phyloP scores from a whole-genome alignment of 2,888 invertebrate genomes.

The Diplolepis rosae region DNA sequence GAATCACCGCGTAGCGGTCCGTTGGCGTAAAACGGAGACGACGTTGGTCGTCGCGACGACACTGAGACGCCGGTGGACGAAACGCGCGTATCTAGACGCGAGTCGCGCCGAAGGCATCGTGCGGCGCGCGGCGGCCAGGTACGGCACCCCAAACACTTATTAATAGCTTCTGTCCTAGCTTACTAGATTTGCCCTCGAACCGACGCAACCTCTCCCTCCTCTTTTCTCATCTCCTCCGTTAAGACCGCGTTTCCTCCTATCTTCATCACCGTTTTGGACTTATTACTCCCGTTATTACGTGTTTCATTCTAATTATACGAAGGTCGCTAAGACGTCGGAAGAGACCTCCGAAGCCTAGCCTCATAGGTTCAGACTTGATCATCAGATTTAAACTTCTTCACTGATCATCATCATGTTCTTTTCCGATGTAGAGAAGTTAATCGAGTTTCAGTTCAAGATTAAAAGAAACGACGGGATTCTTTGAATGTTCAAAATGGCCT shows the following conservation, averaged over 20 bases:
- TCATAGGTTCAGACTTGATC: neutral
- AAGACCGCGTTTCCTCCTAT: slow-evolving; percentile 20
- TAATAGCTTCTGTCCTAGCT: slow-evolving; percentile 72
- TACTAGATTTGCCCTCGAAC: slow-evolving; percentile 70
- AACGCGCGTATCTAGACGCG: slow-evolving; percentile 65
- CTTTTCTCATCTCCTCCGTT: slow-evolving; percentile 15
- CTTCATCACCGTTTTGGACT: slow-evolving; percentile 28
- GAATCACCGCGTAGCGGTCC: slow-evolving; percentile 42
- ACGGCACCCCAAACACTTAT: slow-evolving; percentile 73
- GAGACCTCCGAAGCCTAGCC: neutral
- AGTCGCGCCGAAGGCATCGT: slow-evolving; percentile 57
- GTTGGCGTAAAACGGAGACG: slow-evolving; percentile 52
- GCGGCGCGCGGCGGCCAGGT: slow-evolving; percentile 69
- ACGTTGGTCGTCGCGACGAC: slow-evolving; percentile 72
- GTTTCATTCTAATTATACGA: slow-evolving; percentile 23
- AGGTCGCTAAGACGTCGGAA: slow-evolving; percentile 4
- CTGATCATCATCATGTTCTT: too few species aligned
- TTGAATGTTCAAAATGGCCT: too few species aligned
- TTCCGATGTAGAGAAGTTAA: too few species aligned
- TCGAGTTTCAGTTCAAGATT: too few species aligned
- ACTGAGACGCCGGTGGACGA: slow-evolving; percentile 71
- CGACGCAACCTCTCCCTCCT: slow-evolving; percentile 49
- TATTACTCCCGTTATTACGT: slow-evolving; percentile 30
- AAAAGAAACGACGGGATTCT: too few species aligned
- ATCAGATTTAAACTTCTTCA: too few species aligned